Evolutionary conservation across 64 coral and sea anemone species (phyloP).

Genomic region (Platygyra sinensis): DNA sequence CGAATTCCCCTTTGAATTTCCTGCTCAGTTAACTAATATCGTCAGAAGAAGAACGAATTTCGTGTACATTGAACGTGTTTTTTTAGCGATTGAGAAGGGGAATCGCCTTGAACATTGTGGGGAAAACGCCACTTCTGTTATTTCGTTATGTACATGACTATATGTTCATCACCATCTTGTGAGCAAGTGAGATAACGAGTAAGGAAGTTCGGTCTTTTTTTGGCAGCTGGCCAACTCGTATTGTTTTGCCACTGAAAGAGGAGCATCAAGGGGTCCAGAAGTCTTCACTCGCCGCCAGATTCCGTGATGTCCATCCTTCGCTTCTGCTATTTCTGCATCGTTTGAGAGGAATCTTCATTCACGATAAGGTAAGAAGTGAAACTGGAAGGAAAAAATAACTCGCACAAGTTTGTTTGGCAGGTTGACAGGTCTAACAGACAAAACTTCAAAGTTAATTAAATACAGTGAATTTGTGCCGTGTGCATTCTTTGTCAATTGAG

Average conservation of each 20-base stretch:
- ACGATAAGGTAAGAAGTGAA: conserved; percentile 42
- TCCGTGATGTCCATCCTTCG: conserved; percentile 88
- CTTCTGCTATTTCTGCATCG: conserved; percentile 89
- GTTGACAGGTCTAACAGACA: too few species aligned
- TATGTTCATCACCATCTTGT: too few species aligned
- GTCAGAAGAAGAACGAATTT: not conserved
- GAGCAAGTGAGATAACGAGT: too few species aligned
- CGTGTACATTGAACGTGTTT: not conserved
- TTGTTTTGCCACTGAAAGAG: conserved; percentile 82
- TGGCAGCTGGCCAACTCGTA: conserved; percentile 77
- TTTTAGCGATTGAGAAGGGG: not conserved
- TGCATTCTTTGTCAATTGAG: not conserved
- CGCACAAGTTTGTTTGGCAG: too few species aligned
- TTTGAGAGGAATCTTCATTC: conserved; percentile 65
- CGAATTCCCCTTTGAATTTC: too few species aligned
- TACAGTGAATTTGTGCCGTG: too few species aligned
- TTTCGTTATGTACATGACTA: too few species aligned
- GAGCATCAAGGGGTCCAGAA: conserved; percentile 75
- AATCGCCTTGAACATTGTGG: not conserved
- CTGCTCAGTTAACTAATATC: not conserved
- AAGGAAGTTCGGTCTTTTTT: not conserved
- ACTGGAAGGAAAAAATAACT: too few species aligned
- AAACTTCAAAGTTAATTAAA: too few species aligned
- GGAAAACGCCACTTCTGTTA: too few species aligned
- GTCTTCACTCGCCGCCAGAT: conserved; percentile 70